Base-by-base conservation (phyloP, 2,113 vertebrate genomes). In the Haplochromis burtoni region DNA sequence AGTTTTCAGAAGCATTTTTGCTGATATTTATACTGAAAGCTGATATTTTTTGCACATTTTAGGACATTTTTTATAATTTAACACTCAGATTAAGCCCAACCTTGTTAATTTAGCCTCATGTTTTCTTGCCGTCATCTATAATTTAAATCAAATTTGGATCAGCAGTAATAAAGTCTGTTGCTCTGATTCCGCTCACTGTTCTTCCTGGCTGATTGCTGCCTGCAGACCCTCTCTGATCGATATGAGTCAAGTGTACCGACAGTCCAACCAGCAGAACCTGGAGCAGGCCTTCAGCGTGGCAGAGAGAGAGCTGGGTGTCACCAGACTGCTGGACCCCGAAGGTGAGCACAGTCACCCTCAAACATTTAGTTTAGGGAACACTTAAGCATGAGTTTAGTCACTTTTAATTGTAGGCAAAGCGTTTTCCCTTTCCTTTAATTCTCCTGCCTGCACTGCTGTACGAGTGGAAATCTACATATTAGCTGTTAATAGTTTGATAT, bases 261-360 rank as follows among this genome's bases (percentile, higher is more conserved):
- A 99, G 96, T 97, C 91, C 92, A 98, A 97, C 93, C 96, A 97
- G 92, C 97, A 99, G 96, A 99, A 99, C 84, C 96, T 99, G 96
- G 98, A 99, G 93, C 98, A 98, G 95, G 98, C 98, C n/a, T 99
- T 99, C 95, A 96, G 94, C 0, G 94, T 98, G 92, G 98, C 98
- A 0, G 98, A 99, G 86, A 94, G 96, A 3, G 98, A 98, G 2
- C 94, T 99, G 95, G 98, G 98, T 0, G 98, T 99, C 90, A 99
- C 98, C 0, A 95, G 97, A 8, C 97, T 99, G 85, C 96, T 99
- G 91, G 98, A 99, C 93, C 98, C 98, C 0, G 98, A 99, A 95
- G 98, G 98, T 98, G 84, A 93, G 55, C 33, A 16, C 4, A 68
- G 40, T 63, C 26, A 31, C 73, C 10, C 10, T 49, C 42, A 78